Conservation (phyloP, 1,140 invertebrate genomes). For the Cotesia chilonis region DNA sequence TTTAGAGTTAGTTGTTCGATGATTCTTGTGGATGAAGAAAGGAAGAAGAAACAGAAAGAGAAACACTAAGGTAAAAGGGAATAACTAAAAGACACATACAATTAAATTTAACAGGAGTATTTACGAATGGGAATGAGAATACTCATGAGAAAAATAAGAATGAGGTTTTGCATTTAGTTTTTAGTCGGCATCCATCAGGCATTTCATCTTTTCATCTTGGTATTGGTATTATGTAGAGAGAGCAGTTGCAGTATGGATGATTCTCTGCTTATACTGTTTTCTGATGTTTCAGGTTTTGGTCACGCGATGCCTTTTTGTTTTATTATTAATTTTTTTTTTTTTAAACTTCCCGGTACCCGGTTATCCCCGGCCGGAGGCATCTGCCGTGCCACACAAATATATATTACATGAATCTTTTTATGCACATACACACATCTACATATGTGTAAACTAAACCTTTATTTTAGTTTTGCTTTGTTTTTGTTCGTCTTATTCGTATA, state of each 20-base stretch:
- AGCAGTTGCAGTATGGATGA: constrained; percentile 39
- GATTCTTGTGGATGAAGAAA: too few species aligned
- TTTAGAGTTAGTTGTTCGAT: too few species aligned
- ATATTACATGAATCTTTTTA: too few species aligned
- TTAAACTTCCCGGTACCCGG: constrained; percentile 52
- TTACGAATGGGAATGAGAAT: too few species aligned
- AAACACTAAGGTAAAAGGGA: too few species aligned
- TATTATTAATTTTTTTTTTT: background rate
- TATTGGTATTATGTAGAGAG: constrained; percentile 34
- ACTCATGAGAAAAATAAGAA: too few species aligned
- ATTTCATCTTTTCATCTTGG: constrained; percentile 37
- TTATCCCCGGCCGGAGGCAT: constrained; percentile 44
- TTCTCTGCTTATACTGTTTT: constrained; percentile 10
- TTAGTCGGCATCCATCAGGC: constrained; percentile 33
- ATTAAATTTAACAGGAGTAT: too few species aligned
- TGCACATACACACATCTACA: constrained; percentile 15
- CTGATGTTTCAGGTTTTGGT: constrained; percentile 57
- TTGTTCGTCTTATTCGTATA: constrained; percentile 22
- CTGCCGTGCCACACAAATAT: constrained; percentile 31
- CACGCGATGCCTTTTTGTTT: constrained; percentile 56
- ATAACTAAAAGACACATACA: too few species aligned
- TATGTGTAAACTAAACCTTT: background rate
- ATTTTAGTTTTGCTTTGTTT: constrained; percentile 3
- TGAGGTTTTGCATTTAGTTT: background rate
- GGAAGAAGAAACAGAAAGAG: too few species aligned